These are phyloP conservation scores for Muscidifurax raptorellus DNA, from an alignment of 1,140 invertebrate species.

Conservation along the genomic window DNA sequence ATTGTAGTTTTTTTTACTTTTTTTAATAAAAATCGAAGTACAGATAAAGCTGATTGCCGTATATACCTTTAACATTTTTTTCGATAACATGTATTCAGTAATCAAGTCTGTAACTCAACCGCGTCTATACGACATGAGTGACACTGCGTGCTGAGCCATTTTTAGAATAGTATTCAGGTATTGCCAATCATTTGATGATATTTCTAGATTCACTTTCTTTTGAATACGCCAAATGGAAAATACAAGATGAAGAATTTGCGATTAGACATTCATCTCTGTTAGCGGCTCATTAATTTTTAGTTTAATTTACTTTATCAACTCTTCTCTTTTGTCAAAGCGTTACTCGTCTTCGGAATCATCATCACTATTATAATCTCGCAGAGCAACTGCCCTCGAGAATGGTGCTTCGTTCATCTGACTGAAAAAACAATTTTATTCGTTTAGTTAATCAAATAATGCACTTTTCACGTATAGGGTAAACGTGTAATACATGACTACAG, in stretches of 20 bases:
- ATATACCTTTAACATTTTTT: slow-evolving; percentile 15
- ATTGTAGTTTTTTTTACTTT: not conserved
- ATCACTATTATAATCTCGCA: slow-evolving; percentile 90
- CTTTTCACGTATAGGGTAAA: slow-evolving; percentile 28
- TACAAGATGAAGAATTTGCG: slow-evolving; percentile 18
- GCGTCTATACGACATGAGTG: not conserved
- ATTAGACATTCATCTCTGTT: slow-evolving; percentile 44
- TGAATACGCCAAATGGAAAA: slow-evolving; percentile 1
- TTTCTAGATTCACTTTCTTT: not conserved
- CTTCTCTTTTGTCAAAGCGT: slow-evolving; percentile 50
- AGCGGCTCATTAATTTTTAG: slow-evolving; percentile 22
- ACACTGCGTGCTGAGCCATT: not conserved
- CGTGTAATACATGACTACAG: slow-evolving; percentile 31
- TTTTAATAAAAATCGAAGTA: slow-evolving; percentile 19
- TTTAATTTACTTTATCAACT: slow-evolving; percentile 16
- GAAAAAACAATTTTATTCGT: slow-evolving; percentile 65
- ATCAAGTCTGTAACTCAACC: slow-evolving; percentile 1
- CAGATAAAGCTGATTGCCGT: slow-evolving; percentile 2
- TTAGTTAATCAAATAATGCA: not conserved
- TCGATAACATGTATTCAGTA: slow-evolving; percentile 29
- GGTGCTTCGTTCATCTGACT: slow-evolving; percentile 89
- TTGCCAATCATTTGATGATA: slow-evolving; percentile 16
- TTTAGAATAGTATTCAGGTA: not conserved
- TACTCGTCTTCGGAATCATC: slow-evolving; percentile 93
- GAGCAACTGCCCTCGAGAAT: slow-evolving; percentile 80